Base-by-base conservation (phyloP, 2,797 vertebrate species). In the Esox masquinongy region DNA sequence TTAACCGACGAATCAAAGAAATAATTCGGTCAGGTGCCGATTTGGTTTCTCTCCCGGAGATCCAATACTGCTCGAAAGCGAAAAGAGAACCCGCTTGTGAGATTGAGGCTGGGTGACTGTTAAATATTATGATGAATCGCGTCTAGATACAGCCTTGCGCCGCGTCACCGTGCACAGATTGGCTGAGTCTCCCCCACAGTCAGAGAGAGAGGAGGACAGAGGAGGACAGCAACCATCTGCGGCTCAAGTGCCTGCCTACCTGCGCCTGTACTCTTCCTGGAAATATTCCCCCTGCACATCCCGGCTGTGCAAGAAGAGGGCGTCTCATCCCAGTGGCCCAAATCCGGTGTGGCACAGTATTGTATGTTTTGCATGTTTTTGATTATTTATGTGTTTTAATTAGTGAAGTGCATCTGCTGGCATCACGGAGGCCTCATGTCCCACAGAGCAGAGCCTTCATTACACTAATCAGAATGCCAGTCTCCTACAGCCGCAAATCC, bases 131-230 rank as follows among this genome's bases (percentile, higher is more conserved):
- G 93, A 90, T 93, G 90, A 86, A 94, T 94, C 92, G 43, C 77
- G 84, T 74, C 85, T 85, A 93, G 94, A 95, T 94, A 95, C 95
- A 91, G 95, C 95, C 95, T 95, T 90, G 91, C 87, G 86, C 90
- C 91, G 91, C 97, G 97, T 98, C 97, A 98, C 87, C 87, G 93
- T 77, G 82, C 88, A 86, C 92, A 94, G 95, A 96, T 96, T 96
- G 96, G 95, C 93, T 95, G 91, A 86, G 78, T 61, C 15, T 61
- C 56, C 22, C 34, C 50, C 50, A 53, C 34, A 82, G 68, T 72
- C 59, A 68, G 74, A 26, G 19, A 51, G 39, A 72, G 43, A 47
- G 43, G 43, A 47, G 43, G 43, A 47, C 43, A 14, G 43, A 14
- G 43, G 56, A 39, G 70, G 86, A 88, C 87, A 82, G 88, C 87